These are phyloP conservation scores for Lethenteron camtschaticum DNA, from an alignment of 2,113 vertebrate species.

Conservation along the genomic window DNA sequence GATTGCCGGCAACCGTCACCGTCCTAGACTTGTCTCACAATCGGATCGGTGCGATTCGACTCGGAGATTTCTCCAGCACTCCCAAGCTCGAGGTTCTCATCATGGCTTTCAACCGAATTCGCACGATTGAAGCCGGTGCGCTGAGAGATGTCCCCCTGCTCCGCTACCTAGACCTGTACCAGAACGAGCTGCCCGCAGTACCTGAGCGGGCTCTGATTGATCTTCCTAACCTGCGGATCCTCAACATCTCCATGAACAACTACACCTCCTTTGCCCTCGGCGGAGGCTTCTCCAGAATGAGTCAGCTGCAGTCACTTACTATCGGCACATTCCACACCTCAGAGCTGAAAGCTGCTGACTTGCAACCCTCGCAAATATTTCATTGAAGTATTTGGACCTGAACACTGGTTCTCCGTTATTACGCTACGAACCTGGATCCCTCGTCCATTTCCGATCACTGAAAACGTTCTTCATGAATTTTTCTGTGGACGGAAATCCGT, in stretches of 20 bases:
- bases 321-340: background rate
- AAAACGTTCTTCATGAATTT: background rate
- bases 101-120: too few relatives aligned
- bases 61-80: too few relatives aligned
- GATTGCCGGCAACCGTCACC: too few relatives aligned
- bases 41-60: too few relatives aligned
- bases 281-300: background rate
- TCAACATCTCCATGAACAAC: background rate
- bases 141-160: too few relatives aligned
- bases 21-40: too few relatives aligned
- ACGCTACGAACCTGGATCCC: background rate
- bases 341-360: background rate
- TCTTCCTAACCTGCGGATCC: background rate
- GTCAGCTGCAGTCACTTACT: background rate
- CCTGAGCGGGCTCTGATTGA: background rate
- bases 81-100: too few relatives aligned
- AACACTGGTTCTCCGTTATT: background rate
- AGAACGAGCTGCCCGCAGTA: too few relatives aligned
- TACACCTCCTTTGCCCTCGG: constrained; percentile 1
- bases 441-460: background rate
- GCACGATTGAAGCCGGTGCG: too few relatives aligned
- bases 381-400: background rate
- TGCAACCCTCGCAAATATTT: background rate
- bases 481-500: too few relatives aligned
- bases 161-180: too few relatives aligned